These are phyloP conservation scores for Macrotis lagotis DNA, from an alignment of 2,113 vertebrate genomes.

Conservation along the genomic window DNA sequence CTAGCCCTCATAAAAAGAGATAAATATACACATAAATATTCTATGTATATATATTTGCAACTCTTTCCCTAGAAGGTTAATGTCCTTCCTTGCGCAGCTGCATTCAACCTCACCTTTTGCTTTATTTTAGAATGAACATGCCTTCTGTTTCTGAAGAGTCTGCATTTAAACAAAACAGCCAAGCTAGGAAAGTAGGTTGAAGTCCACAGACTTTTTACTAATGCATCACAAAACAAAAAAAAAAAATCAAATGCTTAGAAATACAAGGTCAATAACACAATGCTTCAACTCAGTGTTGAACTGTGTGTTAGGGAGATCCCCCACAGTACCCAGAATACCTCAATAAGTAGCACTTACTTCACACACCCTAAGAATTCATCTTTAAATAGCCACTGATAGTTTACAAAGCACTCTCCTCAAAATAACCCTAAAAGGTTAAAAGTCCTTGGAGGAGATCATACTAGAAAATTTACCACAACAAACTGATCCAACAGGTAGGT, in stretches of 20 bases:
- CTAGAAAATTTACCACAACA: background rate
- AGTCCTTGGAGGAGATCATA: background rate
- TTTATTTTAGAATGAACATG: background rate
- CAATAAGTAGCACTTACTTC: background rate
- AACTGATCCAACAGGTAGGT: background rate
- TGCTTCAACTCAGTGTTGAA: background rate
- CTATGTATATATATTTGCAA: background rate
- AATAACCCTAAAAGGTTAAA: background rate
- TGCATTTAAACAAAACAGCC: slow-evolving; percentile 6
- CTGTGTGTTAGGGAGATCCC: background rate
- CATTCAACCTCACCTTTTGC: background rate
- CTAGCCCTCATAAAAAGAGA: slow-evolving; percentile 36
- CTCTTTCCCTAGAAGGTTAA: background rate
- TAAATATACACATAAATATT: slow-evolving; percentile 7
- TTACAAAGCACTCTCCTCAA: background rate
- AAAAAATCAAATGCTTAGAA: background rate
- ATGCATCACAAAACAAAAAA: background rate
- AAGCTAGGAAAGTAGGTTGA: background rate
- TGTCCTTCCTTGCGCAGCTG: background rate
- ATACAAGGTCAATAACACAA: background rate
- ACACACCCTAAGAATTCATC: background rate
- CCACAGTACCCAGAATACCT: background rate
- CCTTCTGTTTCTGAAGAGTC: slow-evolving; percentile 14
- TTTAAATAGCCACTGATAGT: background rate
- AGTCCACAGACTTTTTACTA: background rate